Evolutionary conservation across 2,113 vertebrate genomes (phyloP), one percentile per base, ranked within the genome.

Genomic region (Cairina moschata): DNA sequence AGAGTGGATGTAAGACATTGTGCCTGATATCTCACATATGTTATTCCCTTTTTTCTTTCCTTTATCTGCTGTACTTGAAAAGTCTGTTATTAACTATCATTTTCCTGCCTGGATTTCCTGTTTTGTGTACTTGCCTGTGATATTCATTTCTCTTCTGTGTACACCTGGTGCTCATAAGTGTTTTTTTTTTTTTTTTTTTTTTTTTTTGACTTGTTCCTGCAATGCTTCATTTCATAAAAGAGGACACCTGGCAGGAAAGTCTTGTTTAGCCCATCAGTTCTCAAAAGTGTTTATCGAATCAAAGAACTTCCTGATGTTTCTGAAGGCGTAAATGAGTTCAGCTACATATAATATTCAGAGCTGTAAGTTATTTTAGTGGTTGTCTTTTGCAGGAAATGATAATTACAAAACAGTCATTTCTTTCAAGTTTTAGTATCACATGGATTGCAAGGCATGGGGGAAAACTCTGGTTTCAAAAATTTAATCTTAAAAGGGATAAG

Each of bases 241-340:
- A 58, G 38, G 73, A 60, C 69, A 84, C 50, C 83, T 86, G 88
- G 77, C 74, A 87, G 88, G 83, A 74, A 93, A 91, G 38, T 40
- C 56, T 95, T 87, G 32, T 86, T 96, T 87, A 86, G 69, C n/a
- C 65, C 46, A 58, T 73, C 54, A 36, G 44, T 83, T 89, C 73
- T 83, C 71, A 66, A 40, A 84, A 83, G 29, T 58, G 31, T 94
- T 96, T 86, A 62, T 63, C 3, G 15, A 87, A 55, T 55, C 38
- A 87, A 89, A 96, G 44, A 94, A 48, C 34, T 90, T 94, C 71
- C 88, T 83, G 86, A 75, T 84, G 66, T 73, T 95, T 94, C 88
- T 82, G 92, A 93, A 87, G 46, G 75, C 2, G 1, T 93, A 85
- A 92, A 83, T 42, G 46, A 71, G 31, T 62, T 82, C 6, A 13